Conservation (phyloP, 2,113 vertebrate species). For the Mus musculus region GRCm39 chr12:84955501-84956000, state of each 20-base stretch:
- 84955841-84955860: too few species aligned
- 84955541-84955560: background rate
- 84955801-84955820: too few species aligned
- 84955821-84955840: too few species aligned
- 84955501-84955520: background rate
- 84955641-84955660: background rate
- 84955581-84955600: background rate
- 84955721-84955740: background rate
- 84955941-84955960: too few species aligned
- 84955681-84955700: background rate
- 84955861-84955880: too few species aligned
- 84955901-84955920: too few species aligned
- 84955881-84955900: too few species aligned
- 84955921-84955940: too few species aligned
- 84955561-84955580: background rate
- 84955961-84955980: too few species aligned
- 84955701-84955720: background rate
- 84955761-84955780: background rate
- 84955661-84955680: background rate
- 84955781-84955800: background rate
- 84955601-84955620: background rate
- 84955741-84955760: background rate
- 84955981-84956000: too few species aligned
- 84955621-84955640: background rate
- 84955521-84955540: background rate